Evolutionary conservation across 2,797 vertebrate species (phyloP).

Genomic region (Tragelaphus eurycerus): DNA sequence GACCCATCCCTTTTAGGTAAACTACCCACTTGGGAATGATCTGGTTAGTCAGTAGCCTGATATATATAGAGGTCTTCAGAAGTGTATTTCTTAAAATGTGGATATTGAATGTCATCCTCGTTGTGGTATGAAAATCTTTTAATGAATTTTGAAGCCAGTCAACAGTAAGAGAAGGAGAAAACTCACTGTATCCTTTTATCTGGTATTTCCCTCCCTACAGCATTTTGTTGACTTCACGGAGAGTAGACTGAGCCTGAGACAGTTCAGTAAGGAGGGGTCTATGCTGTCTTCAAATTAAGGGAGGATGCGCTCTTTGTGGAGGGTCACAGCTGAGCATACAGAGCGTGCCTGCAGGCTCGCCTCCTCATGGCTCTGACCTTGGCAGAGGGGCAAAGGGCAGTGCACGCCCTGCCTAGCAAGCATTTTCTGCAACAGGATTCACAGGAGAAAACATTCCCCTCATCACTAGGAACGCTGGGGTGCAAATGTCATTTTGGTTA

Average conservation of each 20-base stretch:
- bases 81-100: neutral
- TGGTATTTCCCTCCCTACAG: neutral
- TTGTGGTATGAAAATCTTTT: neutral
- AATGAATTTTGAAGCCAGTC: neutral
- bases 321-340: fast-evolving
- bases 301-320: neutral
- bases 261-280: neutral
- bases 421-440: neutral
- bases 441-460: neutral
- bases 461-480: neutral
- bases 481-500: neutral
- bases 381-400: neutral
- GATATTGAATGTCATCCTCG: neutral
- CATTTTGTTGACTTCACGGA: neutral
- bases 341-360: fast-evolving
- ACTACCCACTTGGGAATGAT: neutral
- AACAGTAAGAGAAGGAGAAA: neutral
- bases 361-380: too few relatives aligned
- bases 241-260: neutral
- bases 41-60: neutral
- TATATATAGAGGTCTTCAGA: neutral
- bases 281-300: neutral
- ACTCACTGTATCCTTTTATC: neutral
- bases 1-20: neutral
- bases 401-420: neutral